Conservation (phyloP, 1,140 invertebrate genomes). For the Cataglyphis hispanica region DNA sequence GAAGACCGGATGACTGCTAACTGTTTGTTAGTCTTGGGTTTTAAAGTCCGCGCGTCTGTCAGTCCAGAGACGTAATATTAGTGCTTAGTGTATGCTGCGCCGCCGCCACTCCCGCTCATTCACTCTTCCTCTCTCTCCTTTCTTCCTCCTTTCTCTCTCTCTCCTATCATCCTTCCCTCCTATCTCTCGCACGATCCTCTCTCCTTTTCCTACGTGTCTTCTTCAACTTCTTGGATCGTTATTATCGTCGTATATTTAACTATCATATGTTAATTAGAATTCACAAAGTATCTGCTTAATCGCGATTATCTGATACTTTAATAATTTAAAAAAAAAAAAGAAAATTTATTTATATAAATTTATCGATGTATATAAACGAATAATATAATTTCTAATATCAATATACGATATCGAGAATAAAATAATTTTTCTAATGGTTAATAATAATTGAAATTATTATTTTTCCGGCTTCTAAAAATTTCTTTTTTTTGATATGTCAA, state of each 20-base stretch:
- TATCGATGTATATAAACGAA: too few species aligned
- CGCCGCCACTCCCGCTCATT: constrained; percentile 78
- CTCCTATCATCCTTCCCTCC: constrained; percentile 62
- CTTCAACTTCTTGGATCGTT: neutral
- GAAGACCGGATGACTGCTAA: constrained; percentile 86
- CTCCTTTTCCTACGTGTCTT: neutral
- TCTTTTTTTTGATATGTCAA: too few species aligned
- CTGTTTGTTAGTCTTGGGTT: constrained; percentile 87
- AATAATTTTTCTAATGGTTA: too few species aligned
- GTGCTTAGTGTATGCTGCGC: constrained; percentile 82
- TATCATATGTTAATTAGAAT: neutral
- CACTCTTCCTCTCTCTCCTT: constrained; percentile 73
- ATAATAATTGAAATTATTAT: too few species aligned
- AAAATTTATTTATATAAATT: too few species aligned
- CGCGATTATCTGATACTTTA: too few species aligned
- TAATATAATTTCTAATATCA: too few species aligned
- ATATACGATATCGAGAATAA: too few species aligned
- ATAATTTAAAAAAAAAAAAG: too few species aligned
- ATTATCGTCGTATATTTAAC: neutral
- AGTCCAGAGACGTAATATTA: constrained; percentile 86
- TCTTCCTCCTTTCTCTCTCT: constrained; percentile 67
- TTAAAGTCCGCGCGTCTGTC: constrained; percentile 87
- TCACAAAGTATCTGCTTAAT: too few species aligned
- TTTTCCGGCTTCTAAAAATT: too few species aligned
- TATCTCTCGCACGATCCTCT: neutral